Conservation (phyloP, 2,888 invertebrate genomes). For the Oxycera nigricornis region DNA sequence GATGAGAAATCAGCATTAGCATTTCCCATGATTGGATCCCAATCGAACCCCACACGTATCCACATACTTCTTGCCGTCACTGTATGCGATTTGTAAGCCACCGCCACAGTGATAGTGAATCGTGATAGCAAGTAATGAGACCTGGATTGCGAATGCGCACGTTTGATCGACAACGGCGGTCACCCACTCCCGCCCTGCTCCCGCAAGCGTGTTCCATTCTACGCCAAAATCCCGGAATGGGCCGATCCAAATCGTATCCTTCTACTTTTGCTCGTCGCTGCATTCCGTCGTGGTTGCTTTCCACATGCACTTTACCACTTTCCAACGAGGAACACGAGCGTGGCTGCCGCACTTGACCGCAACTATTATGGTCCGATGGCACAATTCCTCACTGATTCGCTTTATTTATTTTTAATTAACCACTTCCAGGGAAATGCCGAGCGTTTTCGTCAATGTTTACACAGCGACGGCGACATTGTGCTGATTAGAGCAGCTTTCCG, state of each 20-base stretch:
- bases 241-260: conserved; percentile 14
- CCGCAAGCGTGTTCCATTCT: neutral
- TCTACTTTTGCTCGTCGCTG: neutral
- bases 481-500: conserved; percentile 19
- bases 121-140: conserved; percentile 35
- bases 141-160: conserved; percentile 32
- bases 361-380: conserved; percentile 24
- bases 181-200: neutral
- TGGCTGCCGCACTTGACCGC: conserved; percentile 16
- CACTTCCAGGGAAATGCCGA: conserved; percentile 25
- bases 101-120: conserved; percentile 4
- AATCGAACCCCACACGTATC: neutral
- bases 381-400: conserved; percentile 18
- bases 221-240: conserved; percentile 1
- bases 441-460: conserved; percentile 31
- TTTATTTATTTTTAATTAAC: conserved; percentile 35
- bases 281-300: neutral
- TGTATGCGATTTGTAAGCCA: neutral
- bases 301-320: conserved; percentile 17
- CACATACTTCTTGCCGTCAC: conserved; percentile 2
- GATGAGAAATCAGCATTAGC: no score
- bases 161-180: conserved; percentile 4
- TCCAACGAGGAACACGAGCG: conserved; percentile 1
- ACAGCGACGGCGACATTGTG: conserved; percentile 27
- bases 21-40: no score